Evolutionary conservation across 1,140 invertebrate species (phyloP).

Genomic region (Drosophila nebulosa): DNA sequence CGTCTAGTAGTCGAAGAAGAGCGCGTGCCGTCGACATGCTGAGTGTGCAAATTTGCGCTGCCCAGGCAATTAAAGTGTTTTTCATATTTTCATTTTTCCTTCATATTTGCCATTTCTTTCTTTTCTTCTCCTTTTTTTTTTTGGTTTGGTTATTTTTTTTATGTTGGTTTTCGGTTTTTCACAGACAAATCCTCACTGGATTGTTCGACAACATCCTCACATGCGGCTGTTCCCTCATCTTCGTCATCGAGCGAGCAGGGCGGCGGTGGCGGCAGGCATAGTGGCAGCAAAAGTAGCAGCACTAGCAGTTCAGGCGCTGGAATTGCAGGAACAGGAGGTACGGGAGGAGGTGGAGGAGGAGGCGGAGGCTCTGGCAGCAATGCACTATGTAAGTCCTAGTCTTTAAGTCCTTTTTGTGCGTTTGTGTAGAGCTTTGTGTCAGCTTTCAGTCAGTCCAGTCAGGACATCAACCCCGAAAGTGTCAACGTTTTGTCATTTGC

Average conservation of each 20-base stretch:
- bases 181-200: slow-evolving; percentile 76
- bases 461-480: neutral
- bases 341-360: neutral
- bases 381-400: slow-evolving; percentile 61
- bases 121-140: slow-evolving; percentile 25
- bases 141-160: slow-evolving; percentile 17
- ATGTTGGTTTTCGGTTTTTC: slow-evolving; percentile 28
- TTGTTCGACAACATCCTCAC: slow-evolving; percentile 68
- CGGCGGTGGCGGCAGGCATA: slow-evolving; percentile 37
- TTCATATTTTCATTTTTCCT: slow-evolving; percentile 18
- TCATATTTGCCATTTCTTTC: slow-evolving; percentile 19
- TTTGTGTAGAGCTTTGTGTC: neutral
- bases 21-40: slow-evolving; percentile 47
- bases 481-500: neutral
- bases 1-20: slow-evolving; percentile 34
- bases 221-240: slow-evolving; percentile 46
- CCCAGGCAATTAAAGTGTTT: slow-evolving; percentile 62
- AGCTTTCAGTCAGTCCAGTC: neutral
- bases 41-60: slow-evolving; percentile 72
- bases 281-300: slow-evolving; percentile 55
- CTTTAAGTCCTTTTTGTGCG: neutral
- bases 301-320: slow-evolving; percentile 15
- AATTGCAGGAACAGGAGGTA: neutral
- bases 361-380: slow-evolving; percentile 41
- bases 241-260: slow-evolving; percentile 47